Base-by-base conservation (phyloP, 2,888 invertebrate genomes). In the Temnothorax rugatulus region DNA sequence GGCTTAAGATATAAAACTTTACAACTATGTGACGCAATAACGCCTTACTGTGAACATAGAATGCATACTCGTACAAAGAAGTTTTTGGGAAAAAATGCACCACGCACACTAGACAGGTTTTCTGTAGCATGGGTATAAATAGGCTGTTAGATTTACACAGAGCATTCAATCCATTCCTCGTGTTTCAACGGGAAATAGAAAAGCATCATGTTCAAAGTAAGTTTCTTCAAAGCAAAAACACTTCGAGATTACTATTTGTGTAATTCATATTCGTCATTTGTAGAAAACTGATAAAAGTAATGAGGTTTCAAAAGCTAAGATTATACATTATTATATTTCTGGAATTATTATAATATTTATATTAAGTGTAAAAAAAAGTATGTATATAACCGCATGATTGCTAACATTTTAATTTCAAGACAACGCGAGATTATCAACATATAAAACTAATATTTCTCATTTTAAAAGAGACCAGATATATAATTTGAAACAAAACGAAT, bases 191-290 rank as follows among this genome's bases (percentile, higher is more conserved):
- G 63, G 71, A 83, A 87, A 77, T 69, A 74, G 61, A 85, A 79
- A 69, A 86, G 47, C 66, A 88, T 82, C 90, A 91, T 91, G 91
- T 90, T 87, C 77, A 91, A 85, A 88, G 91, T 91, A 85, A 91
- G 91, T 86, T 74, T 50, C 18, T 34, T 25, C 18, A 25, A 41
- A 29, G 18, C 25, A 41, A 29, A 29, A 50, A 34, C 25, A 13
- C 0, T 44, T 50, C 13, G 54, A 54, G 3, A 77, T 68, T 29
- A 52, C 54, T 54, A 66, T 64, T 34, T 66, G 18, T 7, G 13
- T 34, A 61, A 50, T 50, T 18, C n/a, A 61, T n/a, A 50, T 73
- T 47, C 0, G 5, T 41, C 15, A 44, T 68, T 69, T 71, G 4
- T 57, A 44, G 9, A 41, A 34, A 63, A 41, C 9, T 61, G 8